These are phyloP conservation scores for Odocoileus hemionus DNA, from an alignment of 2,113 vertebrate species.

Conservation along the genomic window DNA sequence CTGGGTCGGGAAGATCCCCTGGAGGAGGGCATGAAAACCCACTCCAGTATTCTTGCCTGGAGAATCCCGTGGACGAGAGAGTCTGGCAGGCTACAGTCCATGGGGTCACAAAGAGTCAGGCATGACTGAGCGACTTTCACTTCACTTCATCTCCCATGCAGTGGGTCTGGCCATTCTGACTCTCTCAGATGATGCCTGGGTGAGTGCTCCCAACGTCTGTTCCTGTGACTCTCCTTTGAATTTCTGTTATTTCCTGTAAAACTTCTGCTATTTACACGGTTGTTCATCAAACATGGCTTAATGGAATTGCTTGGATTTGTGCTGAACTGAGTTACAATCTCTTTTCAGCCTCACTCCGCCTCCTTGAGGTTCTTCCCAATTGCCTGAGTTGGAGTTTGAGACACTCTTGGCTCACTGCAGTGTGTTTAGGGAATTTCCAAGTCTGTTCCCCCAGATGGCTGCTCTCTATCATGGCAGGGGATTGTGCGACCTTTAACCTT, in stretches of 20 bases:
- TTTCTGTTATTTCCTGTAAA: neutral
- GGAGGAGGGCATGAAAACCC: neutral
- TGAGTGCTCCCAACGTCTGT: neutral
- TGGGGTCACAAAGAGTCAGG: neutral
- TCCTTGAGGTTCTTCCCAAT: neutral
- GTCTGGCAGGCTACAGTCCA: neutral
- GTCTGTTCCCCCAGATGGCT: neutral
- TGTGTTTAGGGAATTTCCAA: neutral
- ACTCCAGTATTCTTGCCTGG: neutral
- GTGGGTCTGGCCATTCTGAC: neutral
- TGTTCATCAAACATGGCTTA: neutral
- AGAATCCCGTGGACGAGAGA: rapidly evolving
- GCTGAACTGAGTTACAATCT: neutral
- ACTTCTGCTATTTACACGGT: neutral
- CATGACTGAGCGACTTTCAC: neutral
- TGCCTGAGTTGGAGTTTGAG: neutral
- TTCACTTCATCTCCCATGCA: neutral
- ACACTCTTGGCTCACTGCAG: neutral
- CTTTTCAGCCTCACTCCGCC: neutral
- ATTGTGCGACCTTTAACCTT: neutral
- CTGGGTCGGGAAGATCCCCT: neutral
- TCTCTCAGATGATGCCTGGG: neutral
- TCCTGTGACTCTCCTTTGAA: neutral
- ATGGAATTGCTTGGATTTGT: neutral
- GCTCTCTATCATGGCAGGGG: neutral